Evolutionary conservation across 1,140 invertebrate species (phyloP), one percentile per base, ranked within the genome.

Genomic region (Aphelenchoides avenae): DNA sequence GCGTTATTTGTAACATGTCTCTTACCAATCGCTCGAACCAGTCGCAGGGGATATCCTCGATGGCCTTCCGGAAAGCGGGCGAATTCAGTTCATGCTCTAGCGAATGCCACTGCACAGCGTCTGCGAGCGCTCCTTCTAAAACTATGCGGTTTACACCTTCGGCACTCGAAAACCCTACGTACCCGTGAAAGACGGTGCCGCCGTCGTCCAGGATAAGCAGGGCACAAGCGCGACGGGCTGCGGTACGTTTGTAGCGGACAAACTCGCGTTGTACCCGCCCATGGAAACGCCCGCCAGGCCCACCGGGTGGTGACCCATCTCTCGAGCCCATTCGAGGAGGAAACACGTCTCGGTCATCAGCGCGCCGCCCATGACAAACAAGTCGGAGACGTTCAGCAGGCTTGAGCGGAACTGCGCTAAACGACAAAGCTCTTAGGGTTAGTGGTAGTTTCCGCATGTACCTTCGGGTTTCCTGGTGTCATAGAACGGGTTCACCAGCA

Each of bases 311-410:
- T 87, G 88, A 3, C 82, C 82, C 73, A 88, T 83, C 46, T 84
- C 81, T 78, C 91, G 87, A 73, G 89, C 91, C 91, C 91, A 97
- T 79, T 91, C 86, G 40, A 97, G 84, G 44, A 98, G 81, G 22
- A 88, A 91, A 50, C 93, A 80, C 6, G 87, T 87, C 80, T 99
- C 94, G 57, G 95, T 81, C 36, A 97, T 89, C 41, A 98, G 80
- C 77, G 91, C 91, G 26, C 89, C 92, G 50, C 94, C 94, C 94
- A 99, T 98, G 43, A 98, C 89, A 84, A 98, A 96, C 71, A 99
- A 87, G 79, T 99, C 94, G 40, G 88, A 90, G 0, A 98, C 92
- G 82, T 96, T 90, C 69, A 88, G 86, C 26, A 98, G 82, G 77
- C 86, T 87, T 2, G 93, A 97, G 24, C 91, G 85, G 51, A 88